These are phyloP conservation scores for Peromyscus leucopus DNA, from an alignment of 2,113 vertebrate genomes.

Conservation along the genomic window DNA sequence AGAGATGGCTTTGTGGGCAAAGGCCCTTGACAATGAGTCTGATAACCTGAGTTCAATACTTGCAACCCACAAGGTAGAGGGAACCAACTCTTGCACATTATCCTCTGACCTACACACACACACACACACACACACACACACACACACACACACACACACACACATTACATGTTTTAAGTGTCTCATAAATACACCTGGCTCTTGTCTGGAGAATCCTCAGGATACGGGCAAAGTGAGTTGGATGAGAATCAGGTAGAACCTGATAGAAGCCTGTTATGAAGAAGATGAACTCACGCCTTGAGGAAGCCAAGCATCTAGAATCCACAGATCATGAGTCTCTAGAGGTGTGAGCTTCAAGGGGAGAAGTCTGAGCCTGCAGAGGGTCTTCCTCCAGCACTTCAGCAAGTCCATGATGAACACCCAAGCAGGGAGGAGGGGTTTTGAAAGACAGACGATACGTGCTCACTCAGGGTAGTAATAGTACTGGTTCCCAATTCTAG, in stretches of 20 bases:
- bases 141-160: background rate
- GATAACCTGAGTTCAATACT: background rate
- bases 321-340: rapidly evolving
- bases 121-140: background rate
- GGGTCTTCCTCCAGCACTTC: background rate
- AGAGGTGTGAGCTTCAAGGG: background rate
- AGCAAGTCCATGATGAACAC: too few species aligned
- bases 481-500: rapidly evolving
- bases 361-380: background rate
- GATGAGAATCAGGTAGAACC: background rate
- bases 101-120: too few species aligned
- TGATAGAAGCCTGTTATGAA: background rate
- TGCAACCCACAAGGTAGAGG: background rate
- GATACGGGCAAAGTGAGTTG: too few species aligned
- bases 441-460: rapidly evolving
- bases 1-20: background rate
- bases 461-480: too few species aligned
- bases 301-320: background rate
- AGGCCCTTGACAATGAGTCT: background rate
- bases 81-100: too few species aligned
- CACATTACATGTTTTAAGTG: too few species aligned
- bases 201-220: rapidly evolving
- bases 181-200: background rate
- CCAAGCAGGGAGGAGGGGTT: too few species aligned
- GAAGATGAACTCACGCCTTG: rapidly evolving